Evolutionary conservation across 1,140 invertebrate genomes (phyloP).

Genomic region (Bombus breviceps): DNA sequence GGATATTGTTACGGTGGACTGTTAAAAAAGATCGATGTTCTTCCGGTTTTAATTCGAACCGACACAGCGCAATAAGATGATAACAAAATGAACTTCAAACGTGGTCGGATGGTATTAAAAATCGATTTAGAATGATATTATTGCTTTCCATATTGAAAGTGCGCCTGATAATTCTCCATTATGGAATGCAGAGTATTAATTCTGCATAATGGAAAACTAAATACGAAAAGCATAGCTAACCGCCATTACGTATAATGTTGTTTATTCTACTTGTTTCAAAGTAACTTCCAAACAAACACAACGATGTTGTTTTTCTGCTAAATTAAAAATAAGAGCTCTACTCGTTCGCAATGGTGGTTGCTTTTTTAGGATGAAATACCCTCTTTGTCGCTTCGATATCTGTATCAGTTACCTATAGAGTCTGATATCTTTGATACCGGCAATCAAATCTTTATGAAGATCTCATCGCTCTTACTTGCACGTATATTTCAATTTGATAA

Average conservation of each 20-base stretch:
- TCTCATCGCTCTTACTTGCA: background rate
- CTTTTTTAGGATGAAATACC: background rate
- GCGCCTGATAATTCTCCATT: background rate
- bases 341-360: background rate
- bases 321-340: background rate
- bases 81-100: too few species aligned
- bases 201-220: background rate
- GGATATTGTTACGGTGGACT: too few species aligned
- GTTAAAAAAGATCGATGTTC: too few species aligned
- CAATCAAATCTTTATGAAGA: background rate
- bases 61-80: too few species aligned
- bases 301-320: background rate
- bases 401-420: background rate
- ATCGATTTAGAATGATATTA: background rate
- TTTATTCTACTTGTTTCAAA: background rate
- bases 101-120: background rate
- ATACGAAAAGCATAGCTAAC: background rate
- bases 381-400: background rate
- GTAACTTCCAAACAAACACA: background rate
- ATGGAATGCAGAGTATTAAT: too few species aligned
- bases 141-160: background rate
- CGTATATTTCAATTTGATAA: background rate
- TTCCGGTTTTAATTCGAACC: too few species aligned
- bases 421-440: background rate
- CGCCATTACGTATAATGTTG: background rate